Conservation (phyloP, 2,888 invertebrate genomes). For the Peribatodes rhomboidaria region DNA sequence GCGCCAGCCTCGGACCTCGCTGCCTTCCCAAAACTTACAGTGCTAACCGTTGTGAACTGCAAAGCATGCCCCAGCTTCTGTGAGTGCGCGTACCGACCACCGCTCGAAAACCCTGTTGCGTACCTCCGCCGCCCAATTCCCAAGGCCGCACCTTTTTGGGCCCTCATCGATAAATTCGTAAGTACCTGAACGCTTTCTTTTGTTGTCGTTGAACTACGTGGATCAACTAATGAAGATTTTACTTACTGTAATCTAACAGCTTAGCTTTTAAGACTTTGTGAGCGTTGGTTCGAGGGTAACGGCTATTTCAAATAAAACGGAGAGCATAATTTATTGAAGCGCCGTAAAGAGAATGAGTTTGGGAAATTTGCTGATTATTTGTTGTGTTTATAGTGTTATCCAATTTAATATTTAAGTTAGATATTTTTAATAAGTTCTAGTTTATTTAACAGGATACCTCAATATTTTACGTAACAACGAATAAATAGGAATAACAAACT, state of each 20-base stretch:
- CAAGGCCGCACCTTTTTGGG: conserved; percentile 62
- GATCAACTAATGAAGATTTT: conserved; percentile 36
- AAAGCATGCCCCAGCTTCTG: conserved; percentile 35
- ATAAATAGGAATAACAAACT: too few relatives aligned
- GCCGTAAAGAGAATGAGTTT: not conserved
- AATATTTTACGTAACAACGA: too few relatives aligned
- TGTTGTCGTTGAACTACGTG: conserved; percentile 52
- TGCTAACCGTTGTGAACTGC: conserved; percentile 59
- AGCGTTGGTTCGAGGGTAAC: not conserved
- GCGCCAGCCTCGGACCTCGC: conserved; percentile 60
- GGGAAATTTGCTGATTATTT: not conserved
- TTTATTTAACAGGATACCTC: conserved; percentile 17
- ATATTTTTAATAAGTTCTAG: not conserved
- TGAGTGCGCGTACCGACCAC: conserved; percentile 39
- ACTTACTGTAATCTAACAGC: conserved; percentile 30
- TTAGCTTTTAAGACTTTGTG: conserved; percentile 18
- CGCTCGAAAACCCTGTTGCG: conserved; percentile 67
- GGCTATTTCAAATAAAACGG: conserved; percentile 17
- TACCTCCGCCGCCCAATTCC: conserved; percentile 42
- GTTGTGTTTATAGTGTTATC: not conserved
- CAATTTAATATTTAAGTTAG: not conserved
- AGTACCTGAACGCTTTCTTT: conserved; percentile 65
- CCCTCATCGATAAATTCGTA: conserved; percentile 65
- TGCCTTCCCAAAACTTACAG: conserved; percentile 51
- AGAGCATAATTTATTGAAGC: not conserved